Conservation (phyloP, 2,113 vertebrate genomes). For the Parus major region DNA sequence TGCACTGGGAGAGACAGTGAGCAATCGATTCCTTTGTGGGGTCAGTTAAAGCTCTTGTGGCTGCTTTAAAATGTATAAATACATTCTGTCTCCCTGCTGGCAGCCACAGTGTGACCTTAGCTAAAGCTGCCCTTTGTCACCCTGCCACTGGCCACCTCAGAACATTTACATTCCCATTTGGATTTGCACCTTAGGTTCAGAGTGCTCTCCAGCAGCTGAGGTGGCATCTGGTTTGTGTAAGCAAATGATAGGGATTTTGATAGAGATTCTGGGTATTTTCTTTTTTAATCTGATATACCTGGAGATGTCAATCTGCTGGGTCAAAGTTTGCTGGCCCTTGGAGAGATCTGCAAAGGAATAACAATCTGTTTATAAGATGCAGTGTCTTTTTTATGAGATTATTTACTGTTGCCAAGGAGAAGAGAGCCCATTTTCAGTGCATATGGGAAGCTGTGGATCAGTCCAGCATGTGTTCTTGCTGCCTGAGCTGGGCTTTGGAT, state of each 20-base stretch:
- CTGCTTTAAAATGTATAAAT: background rate
- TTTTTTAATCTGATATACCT: background rate
- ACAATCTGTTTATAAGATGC: background rate
- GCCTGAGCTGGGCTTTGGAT: background rate
- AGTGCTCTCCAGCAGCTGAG: background rate
- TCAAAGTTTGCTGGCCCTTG: background rate
- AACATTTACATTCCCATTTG: background rate
- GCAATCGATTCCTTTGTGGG: background rate
- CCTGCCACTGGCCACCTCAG: background rate
- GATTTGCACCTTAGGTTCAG: background rate
- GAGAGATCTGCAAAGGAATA: background rate
- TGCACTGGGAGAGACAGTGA: fast-evolving
- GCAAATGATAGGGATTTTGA: background rate
- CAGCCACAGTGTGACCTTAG: background rate
- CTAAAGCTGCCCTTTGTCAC: background rate
- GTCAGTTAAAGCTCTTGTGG: background rate
- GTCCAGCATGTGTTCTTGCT: background rate
- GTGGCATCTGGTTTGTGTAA: background rate
- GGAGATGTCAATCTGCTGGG: background rate
- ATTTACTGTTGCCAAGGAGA: background rate
- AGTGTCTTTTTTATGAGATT: background rate
- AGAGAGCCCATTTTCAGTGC: background rate
- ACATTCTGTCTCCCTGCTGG: background rate
- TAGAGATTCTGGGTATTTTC: background rate
- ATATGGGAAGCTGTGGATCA: background rate